Evolutionary conservation across 2,113 vertebrate genomes (phyloP), one percentile per base, ranked within the genome.

Genomic region (Phalacrocorax carbo): DNA sequence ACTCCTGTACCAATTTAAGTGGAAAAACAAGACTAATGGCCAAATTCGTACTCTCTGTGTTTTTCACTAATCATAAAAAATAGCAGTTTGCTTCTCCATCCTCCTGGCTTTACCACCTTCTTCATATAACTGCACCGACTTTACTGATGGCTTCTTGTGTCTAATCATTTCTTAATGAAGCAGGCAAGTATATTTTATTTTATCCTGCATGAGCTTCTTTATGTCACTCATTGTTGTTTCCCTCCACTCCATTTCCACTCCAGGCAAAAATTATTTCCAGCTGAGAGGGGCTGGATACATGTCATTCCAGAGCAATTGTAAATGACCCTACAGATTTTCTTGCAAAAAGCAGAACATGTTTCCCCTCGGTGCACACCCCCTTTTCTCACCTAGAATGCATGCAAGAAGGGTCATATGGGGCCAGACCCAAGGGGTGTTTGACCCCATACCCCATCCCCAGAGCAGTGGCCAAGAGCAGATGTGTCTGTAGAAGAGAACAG

Each of bases 221-320:
- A 88, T 61, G 29, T 87, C 18, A 22, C 87, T 92, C 49, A 6
- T 90, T 87, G 52, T 87, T 70, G 21, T 91, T 95, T 85, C 51
- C 57, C 48, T 96, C 73, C 25, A 32, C 46, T 86, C 82, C 2
- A 9, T 86, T 94, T 87, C 79, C 36, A 78, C 93, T 93, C 55
- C 75, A 82, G 96, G 97, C 91, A 95, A 88, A 83, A 93, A 91
- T 94, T 95, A 91, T 60, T 97, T 97, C 90, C 78, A 77, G 78
- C 83, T 88, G 92, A 95, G 66, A 93, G 49, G 58, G 78, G 58
- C 70, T 87, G 70, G 77, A 62, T 95, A 58, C 22, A 0, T 85
- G 75, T 93, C 42, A 62, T 90, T 95, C 89, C 78, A 73, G 38
- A n/a, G 14, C 62, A 49, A 11, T 80, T 88, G 81, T 91, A 91